Base-by-base conservation (phyloP, 2,888 invertebrate genomes). In the Anagyrus pseudococci region DNA sequence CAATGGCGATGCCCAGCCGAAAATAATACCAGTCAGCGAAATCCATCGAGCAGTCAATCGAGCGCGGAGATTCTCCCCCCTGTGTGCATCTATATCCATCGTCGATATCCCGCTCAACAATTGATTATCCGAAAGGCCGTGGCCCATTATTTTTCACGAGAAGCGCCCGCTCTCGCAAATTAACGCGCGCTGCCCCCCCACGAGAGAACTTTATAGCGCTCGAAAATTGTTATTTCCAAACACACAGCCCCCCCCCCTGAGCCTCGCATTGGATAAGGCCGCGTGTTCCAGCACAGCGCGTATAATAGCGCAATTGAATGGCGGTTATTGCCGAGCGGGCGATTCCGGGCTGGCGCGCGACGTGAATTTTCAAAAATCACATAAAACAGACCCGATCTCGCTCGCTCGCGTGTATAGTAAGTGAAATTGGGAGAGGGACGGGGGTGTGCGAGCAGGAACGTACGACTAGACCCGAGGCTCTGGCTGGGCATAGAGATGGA, bases 361-460 rank as follows among this genome's bases (percentile, higher is more conserved):
- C 19, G 19, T 29, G 10, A 54, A 29, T 54, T 54, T 58, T 63
- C 26, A 55, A 63, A 63, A 58, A 58, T 54, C 50, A n/a, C n/a
- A 25, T 49, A 48, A 54, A 49, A 40, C 8, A 15, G 41, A 20
- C 4, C 7, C n/a, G n/a, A n/a, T n/a, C n/a, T n/a, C n/a, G n/a
- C n/a, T n/a, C n/a, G n/a, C n/a, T n/a, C n/a, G n/a, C n/a, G n/a
- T n/a, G n/a, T n/a, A n/a, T n/a, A n/a, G n/a, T n/a, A n/a, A n/a
- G n/a, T n/a, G n/a, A n/a, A n/a, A n/a, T n/a, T n/a, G 25, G 6
- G 15, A 22, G 37, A 37, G n/a, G 33, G 20, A 37, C 7, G 46
- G 20, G 33, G 44, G 25, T 19, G 22, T 7, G 8, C 17, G n/a
- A 13, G 19, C 22, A 23, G 4, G 29, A 10, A 17, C 20, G 4